These are phyloP conservation scores for Volucella zonaria DNA, from an alignment of 2,888 invertebrate genomes.

Conservation along the genomic window DNA sequence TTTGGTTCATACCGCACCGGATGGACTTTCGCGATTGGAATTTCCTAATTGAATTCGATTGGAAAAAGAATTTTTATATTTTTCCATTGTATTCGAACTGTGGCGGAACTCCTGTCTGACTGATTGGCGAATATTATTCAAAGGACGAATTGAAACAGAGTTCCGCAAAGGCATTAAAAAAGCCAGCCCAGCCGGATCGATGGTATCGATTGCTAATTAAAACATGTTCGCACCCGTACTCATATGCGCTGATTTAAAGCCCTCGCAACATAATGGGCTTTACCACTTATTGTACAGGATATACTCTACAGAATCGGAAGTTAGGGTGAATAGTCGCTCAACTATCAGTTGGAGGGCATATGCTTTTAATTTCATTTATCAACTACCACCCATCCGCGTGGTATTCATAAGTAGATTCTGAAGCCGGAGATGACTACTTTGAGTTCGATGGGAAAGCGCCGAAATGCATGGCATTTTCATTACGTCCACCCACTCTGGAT, in stretches of 20 bases:
- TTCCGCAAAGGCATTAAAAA: slow-evolving; percentile 45
- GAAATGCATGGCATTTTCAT: slow-evolving; percentile 14
- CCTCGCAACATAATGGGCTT: slow-evolving; percentile 3
- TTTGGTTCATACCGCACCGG: slow-evolving; percentile 10
- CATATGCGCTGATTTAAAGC: slow-evolving; percentile 41
- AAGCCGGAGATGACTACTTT: background rate
- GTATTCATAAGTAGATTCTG: background rate
- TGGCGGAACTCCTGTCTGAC: slow-evolving; percentile 10
- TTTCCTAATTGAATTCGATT: slow-evolving; percentile 71
- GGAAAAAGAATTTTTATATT: slow-evolving; percentile 14
- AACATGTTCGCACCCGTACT: background rate
- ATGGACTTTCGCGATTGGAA: slow-evolving; percentile 62
- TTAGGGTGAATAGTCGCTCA: background rate
- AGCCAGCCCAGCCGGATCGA: slow-evolving; percentile 49
- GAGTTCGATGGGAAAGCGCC: background rate
- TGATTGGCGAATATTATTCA: slow-evolving; percentile 28
- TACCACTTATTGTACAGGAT: background rate
- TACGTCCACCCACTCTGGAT: slow-evolving; percentile 13
- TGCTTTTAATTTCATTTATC: background rate
- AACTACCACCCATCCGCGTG: background rate
- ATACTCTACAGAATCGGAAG: background rate
- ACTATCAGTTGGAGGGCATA: background rate
- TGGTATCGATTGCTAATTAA: slow-evolving; percentile 64
- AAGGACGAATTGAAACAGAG: slow-evolving; percentile 29
- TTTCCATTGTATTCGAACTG: slow-evolving; percentile 48